Evolutionary conservation across 2,113 vertebrate genomes (phyloP), one percentile per base, ranked within the genome.

Genomic region (Pluvialis apricaria): DNA sequence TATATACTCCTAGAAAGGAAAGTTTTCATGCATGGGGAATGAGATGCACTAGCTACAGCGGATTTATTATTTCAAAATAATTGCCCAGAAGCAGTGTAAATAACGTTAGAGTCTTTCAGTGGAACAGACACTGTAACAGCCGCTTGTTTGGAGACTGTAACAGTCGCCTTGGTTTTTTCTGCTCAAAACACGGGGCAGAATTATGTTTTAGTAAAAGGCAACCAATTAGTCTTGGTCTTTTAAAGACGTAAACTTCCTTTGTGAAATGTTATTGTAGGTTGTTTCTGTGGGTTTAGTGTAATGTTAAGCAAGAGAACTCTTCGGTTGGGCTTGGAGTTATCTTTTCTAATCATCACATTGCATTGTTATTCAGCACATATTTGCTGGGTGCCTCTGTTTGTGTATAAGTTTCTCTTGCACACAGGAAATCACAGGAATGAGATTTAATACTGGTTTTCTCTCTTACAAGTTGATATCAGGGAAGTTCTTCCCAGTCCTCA

Each of bases 31-130:
- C n/a, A 44, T 68, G 34, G 15, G 25, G 55, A 86, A 83, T 88
- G 68, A 92, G 58, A 69, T 82, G 11, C 0, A 1, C 44, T 65
- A 69, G 47, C 31, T 91, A 65, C 12, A 49, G 22, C 1, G 4
- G 65, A 73, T 90, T 73, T 70, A 54, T 83, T 92, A 13, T 55
- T 90, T 95, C 24, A 57, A 88, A 93, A 84, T 86, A 94, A 88
- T 92, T 94, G 47, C 38, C 38, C 42, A 71, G n/a, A 78, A 94
- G 79, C 60, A 44, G 38, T 52, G 18, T 80, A 88, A 92, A 82
- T 84, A 79, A 57, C 1, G 1, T 69, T 68, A 36, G 54, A 69
- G 51, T 54, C 61, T 83, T 94, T 75, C 51, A 73, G 55, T 26
- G 45, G 40, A 92, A 68, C 32, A 83, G 45, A 34, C 12, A 15